Conservation (phyloP, 2,888 invertebrate species). For the Tyria jacobaeae region DNA sequence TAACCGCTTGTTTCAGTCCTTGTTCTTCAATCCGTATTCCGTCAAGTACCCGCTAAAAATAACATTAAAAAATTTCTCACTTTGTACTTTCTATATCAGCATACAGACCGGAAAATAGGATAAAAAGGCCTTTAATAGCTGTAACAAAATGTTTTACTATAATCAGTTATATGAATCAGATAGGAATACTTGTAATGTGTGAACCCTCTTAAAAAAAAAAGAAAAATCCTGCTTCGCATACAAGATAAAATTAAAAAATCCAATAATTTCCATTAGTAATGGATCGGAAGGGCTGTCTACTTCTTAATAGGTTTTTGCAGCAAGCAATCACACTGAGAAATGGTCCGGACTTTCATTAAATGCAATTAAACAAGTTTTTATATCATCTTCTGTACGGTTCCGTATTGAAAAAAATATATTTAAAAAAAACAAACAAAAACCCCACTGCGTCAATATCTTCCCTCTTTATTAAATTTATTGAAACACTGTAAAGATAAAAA, state of each 20-base stretch:
- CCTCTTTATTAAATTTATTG: too few relatives aligned
- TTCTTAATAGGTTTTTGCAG: constrained; percentile 73
- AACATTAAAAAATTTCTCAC: background rate
- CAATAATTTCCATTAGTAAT: constrained; percentile 63
- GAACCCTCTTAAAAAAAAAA: too few relatives aligned
- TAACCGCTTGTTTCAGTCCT: too few relatives aligned
- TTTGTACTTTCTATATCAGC: background rate
- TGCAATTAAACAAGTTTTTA: constrained; percentile 72
- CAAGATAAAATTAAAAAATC: constrained; percentile 36
- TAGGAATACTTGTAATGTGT: too few relatives aligned
- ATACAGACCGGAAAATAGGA: background rate
- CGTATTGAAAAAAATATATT: too few relatives aligned
- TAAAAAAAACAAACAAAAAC: too few relatives aligned
- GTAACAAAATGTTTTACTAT: background rate
- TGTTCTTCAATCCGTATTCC: background rate
- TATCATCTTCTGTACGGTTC: constrained; percentile 53
- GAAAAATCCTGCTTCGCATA: constrained; percentile 1
- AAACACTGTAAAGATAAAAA: too few relatives aligned
- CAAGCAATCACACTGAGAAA: constrained; percentile 70
- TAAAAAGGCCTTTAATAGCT: background rate
- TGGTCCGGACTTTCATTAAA: constrained; percentile 65
- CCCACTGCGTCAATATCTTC: too few relatives aligned
- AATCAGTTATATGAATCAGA: too few relatives aligned
- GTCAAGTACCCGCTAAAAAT: background rate
- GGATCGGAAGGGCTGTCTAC: constrained; percentile 60